Evolutionary conservation across 2,888 invertebrate species (phyloP).

Genomic region (Perizoma flavofasciatum): DNA sequence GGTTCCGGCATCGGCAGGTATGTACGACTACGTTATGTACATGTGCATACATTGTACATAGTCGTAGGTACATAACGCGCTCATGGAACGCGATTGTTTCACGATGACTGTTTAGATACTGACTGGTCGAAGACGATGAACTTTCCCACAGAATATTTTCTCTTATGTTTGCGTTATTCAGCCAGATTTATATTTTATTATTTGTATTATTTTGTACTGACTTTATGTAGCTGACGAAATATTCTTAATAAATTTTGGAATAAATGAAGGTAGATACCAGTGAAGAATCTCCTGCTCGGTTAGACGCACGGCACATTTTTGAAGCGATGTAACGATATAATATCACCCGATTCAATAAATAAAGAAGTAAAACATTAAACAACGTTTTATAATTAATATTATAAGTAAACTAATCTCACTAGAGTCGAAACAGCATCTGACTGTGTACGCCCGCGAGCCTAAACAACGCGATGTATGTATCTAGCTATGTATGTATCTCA

Average conservation of each 20-base stretch:
- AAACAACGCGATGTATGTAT: conserved; percentile 13
- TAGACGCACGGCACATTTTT: no score
- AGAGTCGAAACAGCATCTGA: conserved; percentile 56
- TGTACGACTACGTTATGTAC: no score
- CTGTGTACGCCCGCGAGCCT: conserved; percentile 45
- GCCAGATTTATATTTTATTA: background rate
- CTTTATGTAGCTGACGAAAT: no score
- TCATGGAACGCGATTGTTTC: background rate
- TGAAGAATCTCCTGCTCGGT: no score
- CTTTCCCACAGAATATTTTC: background rate
- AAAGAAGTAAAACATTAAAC: conserved; percentile 17
- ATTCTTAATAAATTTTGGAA: no score
- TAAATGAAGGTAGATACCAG: no score
- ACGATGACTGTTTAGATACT: conserved; percentile 11
- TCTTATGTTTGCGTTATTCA: background rate
- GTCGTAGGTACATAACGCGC: no score
- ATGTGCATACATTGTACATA: no score
- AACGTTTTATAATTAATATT: conserved; percentile 20
- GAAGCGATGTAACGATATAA: no score
- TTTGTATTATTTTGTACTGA: no score
- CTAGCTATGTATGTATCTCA: conserved; percentile 2
- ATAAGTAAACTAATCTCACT: conserved; percentile 54
- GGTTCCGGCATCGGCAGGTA: no score
- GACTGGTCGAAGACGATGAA: conserved; percentile 20
- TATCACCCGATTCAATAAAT: conserved; percentile 20